Base-by-base conservation (phyloP, 2,113 vertebrate species). In the Donacobius atricapilla region DNA sequence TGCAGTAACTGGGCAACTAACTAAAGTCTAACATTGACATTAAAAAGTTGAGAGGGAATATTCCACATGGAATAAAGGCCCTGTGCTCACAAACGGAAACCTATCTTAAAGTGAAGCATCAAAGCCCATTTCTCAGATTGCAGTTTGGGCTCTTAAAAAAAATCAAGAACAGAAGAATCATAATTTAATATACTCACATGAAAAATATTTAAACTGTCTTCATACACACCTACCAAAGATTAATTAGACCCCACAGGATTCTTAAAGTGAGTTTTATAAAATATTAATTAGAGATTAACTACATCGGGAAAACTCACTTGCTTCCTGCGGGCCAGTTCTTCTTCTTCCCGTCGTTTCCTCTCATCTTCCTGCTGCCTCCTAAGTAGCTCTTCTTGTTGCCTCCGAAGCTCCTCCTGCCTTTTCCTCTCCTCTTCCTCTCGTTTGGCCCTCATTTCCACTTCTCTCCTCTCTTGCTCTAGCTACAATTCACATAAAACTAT, bases 361-460 rank as follows among this genome's bases (percentile, higher is more conserved):
- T 99, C 99, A 93, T 99, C 99, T 81, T 98, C 98, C 97, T 98
- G 99, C 93, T 99, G 98, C 79, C 98, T 98, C 93, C 98, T 98
- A 87, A 99, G 97, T 50, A 98, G 98, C 93, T 99, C 99, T 94
- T 99, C 99, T 93, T 99, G 97, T 69, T 98, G 98, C 72, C 98
- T 98, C 81, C 98, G 97, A 84, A 98, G 97, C 44, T 98, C 98
- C 93, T 98, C 98, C 96, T 98, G 98, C 57, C 98, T 98, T 96
- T 99, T 99, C 95, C 99, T 98, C 90, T 99, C 99, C 92, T 99
- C 99, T 94, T 99, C 99, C 97, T 99, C 99, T 93, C 99, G 98
- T 98, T 99, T 99, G 91, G 98, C 99, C 96, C 99, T 98, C 91
- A 99, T 97, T 97, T 99, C 99, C 89, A 98, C 98, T 91, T 99